Evolutionary conservation across 2,797 vertebrate genomes (phyloP), one percentile per base, ranked within the genome.

Genomic region (Synaphobranchus kaupii): DNA sequence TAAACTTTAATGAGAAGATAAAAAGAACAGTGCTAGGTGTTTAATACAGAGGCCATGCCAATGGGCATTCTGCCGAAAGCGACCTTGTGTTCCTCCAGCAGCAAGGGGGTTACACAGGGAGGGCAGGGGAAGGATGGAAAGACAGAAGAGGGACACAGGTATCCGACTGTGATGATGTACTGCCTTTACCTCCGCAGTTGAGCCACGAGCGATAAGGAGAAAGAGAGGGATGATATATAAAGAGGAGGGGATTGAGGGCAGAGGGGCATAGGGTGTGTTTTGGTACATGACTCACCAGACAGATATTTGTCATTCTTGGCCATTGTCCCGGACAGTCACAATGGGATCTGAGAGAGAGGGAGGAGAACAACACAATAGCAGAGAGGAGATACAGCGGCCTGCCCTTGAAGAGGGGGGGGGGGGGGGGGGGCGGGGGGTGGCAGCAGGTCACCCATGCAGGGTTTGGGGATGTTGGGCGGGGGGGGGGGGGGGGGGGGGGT

Each of bases 241-340:
- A 88, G 85, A 88, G 89, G 87, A 91, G 88, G 89, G 86, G 91
- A 89, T 89, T 88, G 86, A 91, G 88, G 92, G 92, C 91, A 68
- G 91, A 89, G 89, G 92, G 50, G 47, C n/a, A 93, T 91, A 92
- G 90, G 88, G 90, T 90, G 86, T 89, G 86, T 87, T 88, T 90
- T 89, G 48, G 85, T 73, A 83, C 84, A 86, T 93, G 93, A 94
- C 91, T 94, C 92, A 95, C 22, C 66, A 83, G 31, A 20, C 10
- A 95, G 93, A 92, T 92, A 95, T 94, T 90, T 88, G 92, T 89
- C 83, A 92, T 94, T 94, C 93, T 93, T 96, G 94, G 93, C 93
- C 54, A 87, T 90, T 84, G 86, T 94, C 93, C 92, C 88, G n/a
- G 93, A 93, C 92, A 90, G 91, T 93, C 90, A 91, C 92, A 93